Percentiles rank a stretch among this genome's conserved stretches.
Conservation (phyloP, 1,140 invertebrate species). For the Ericerus pela region DNA sequence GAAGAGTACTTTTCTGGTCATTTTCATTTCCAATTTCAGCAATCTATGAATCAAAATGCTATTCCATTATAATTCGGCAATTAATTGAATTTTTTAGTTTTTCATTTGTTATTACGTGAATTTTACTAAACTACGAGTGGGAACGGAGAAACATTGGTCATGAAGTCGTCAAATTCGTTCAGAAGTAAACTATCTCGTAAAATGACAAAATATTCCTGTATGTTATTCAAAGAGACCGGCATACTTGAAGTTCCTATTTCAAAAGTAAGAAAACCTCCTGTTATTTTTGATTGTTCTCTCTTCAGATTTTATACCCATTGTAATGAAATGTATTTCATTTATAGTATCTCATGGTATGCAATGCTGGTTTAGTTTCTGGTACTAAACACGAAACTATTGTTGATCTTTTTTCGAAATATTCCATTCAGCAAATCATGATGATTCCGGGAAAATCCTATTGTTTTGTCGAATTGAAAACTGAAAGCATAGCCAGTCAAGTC, state of each 20-base stretch:
- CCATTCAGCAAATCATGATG: slow-evolving; percentile 43
- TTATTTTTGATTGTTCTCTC: background rate
- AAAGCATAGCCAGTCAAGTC: slow-evolving; percentile 35
- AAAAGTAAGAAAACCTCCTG: background rate
- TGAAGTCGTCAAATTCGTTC: background rate
- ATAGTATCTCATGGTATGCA: slow-evolving; percentile 48
- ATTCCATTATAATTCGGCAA: too few species aligned
- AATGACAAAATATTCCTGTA: background rate
- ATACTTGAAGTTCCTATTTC: background rate
- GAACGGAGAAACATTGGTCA: too few species aligned
- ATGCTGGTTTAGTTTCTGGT: slow-evolving; percentile 58
- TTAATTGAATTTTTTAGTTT: background rate
- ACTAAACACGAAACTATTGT: slow-evolving; percentile 45
- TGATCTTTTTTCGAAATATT: slow-evolving; percentile 33
- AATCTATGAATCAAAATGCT: too few species aligned
- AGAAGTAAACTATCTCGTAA: background rate
- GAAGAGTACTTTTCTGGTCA: too few species aligned
- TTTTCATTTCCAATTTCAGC: too few species aligned
- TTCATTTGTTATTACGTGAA: background rate
- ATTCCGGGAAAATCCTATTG: slow-evolving; percentile 56
- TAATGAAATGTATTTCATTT: slow-evolving; percentile 21
- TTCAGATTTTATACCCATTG: background rate
- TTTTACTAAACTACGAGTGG: too few species aligned
- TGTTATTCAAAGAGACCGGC: slow-evolving; percentile 2
- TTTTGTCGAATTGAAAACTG: slow-evolving; percentile 43